Percentiles rank a stretch among this genome's conserved stretches.
phyloP scores from a whole-genome alignment of 2,797 vertebrate genomes.

The Neosilurus hyrtlii region DNA sequence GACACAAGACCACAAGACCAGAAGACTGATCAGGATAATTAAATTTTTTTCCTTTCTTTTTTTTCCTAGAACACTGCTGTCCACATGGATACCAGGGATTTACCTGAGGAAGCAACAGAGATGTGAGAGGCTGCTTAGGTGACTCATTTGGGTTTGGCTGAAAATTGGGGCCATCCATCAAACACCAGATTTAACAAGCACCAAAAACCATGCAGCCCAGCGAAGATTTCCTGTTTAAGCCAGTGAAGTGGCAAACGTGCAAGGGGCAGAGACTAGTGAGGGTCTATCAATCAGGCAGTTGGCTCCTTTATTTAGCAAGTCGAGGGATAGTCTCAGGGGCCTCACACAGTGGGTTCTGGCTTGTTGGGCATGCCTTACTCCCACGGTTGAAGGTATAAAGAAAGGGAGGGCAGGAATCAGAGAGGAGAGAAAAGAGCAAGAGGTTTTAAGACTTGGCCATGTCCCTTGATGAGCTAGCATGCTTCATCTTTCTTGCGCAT shows the following conservation, averaged over 20 bases:
- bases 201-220: slow-evolving; percentile 68
- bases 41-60: slow-evolving; percentile 4
- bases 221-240: slow-evolving; percentile 75
- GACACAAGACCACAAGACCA: slow-evolving; percentile 50
- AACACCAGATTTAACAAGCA: slow-evolving; percentile 74
- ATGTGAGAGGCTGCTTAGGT: slow-evolving; percentile 68
- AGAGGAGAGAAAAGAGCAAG: slow-evolving; percentile 55
- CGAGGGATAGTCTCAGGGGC: slow-evolving; percentile 79
- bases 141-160: slow-evolving; percentile 75
- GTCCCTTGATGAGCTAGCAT: slow-evolving; percentile 69
- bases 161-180: slow-evolving; percentile 84
- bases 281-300: slow-evolving; percentile 84
- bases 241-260: slow-evolving; percentile 69
- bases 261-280: slow-evolving; percentile 73
- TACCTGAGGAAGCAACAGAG: slow-evolving; percentile 68
- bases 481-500: slow-evolving; percentile 78
- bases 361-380: slow-evolving; percentile 73
- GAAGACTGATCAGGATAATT: slow-evolving; percentile 50
- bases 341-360: slow-evolving; percentile 72
- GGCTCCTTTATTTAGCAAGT: slow-evolving; percentile 90
- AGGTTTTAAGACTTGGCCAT: slow-evolving; percentile 65
- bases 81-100: slow-evolving; percentile 63
- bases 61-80: slow-evolving; percentile 67
- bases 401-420: slow-evolving; percentile 50
- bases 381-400: slow-evolving; percentile 50